phyloP scores from a whole-genome alignment of 2,888 invertebrate species.

The Aquatica leii region DNA sequence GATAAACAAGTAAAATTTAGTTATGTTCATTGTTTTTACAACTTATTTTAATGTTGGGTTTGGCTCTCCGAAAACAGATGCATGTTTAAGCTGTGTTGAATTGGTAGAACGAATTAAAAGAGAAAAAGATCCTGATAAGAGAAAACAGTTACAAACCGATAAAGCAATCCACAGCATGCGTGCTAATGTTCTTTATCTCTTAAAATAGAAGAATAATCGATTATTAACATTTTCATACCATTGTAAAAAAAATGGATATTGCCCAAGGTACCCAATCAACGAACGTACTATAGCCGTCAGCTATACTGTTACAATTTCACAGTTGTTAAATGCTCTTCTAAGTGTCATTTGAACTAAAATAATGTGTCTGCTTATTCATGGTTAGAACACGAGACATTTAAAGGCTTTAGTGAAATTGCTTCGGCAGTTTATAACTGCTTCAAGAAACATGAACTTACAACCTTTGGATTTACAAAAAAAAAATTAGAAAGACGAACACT shows the following conservation, averaged over 20 bases:
- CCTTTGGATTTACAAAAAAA: not conserved
- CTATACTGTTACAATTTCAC: conserved; percentile 53
- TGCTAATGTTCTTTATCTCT: not conserved
- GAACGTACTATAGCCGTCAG: conserved; percentile 49
- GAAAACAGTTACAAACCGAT: conserved; percentile 8
- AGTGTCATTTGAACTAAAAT: not conserved
- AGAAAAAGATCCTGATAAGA: conserved; percentile 8
- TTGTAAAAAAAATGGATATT: conserved; percentile 52
- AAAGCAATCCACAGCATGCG: conserved; percentile 5
- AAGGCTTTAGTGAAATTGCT: too few relatives aligned
- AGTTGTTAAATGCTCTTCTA: not conserved
- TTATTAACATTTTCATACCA: conserved; percentile 45
- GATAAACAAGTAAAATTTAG: not conserved
- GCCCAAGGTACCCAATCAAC: conserved; percentile 50
- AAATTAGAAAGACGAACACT: not conserved
- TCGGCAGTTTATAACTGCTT: not conserved
- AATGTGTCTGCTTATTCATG: not conserved
- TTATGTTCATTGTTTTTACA: not conserved
- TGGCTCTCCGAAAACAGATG: not conserved
- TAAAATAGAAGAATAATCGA: conserved; percentile 17
- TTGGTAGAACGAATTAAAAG: too few relatives aligned
- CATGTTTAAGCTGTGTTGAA: not conserved
- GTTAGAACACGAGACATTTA: not conserved
- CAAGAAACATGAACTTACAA: not conserved
- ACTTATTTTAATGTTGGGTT: not conserved